Base-by-base conservation (phyloP, 2,113 vertebrate genomes). In the Carassius auratus region DNA sequence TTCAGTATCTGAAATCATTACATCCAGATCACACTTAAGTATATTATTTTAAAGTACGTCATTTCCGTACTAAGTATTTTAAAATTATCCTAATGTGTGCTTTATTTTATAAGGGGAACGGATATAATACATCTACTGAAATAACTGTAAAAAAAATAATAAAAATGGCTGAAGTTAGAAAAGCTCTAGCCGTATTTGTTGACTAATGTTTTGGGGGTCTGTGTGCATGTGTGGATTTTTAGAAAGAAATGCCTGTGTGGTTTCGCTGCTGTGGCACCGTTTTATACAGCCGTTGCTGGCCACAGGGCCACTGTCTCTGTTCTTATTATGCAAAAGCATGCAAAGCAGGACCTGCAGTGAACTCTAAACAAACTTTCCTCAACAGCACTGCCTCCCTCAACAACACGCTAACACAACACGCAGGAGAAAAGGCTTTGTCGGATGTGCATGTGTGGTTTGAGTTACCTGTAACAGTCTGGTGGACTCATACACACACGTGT, bases 321-420 rank as follows among this genome's bases (percentile, higher is more conserved):
- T 45, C 69, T 52, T 36, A 36, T 17, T 83, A 89, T 89, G 88
- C 88, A 89, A 89, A 89, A 36, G 62, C 78, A 89, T 89, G 88
- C 88, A 89, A 89, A 89, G 48, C 83, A 78, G 23, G 30, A 33
- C 3, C 15, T 52, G 19, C 68, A 33, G 8, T 57, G 62, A 76
- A 61, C 42, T 77, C 15, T 13, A 77, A 62, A 38, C 57, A 33
- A 33, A 85, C 17, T 66, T 87, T 82, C 66, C 69, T 76, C n/a
- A 85, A 83, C 21, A 76, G 52, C 75, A 30, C 30, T 48, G 7
- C 64, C 76, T 79, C 62, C 75, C 23, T 79, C 68, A 36, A 42
- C 76, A 15, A 14, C 26, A 26, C 8, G 36, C 38, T 5, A 21
- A n/a, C 6, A 50, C 3, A 13, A 30, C 23, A 52, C 62, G 14